phyloP scores from a whole-genome alignment of 2,888 invertebrate species.

The Junonia oenone region DNA sequence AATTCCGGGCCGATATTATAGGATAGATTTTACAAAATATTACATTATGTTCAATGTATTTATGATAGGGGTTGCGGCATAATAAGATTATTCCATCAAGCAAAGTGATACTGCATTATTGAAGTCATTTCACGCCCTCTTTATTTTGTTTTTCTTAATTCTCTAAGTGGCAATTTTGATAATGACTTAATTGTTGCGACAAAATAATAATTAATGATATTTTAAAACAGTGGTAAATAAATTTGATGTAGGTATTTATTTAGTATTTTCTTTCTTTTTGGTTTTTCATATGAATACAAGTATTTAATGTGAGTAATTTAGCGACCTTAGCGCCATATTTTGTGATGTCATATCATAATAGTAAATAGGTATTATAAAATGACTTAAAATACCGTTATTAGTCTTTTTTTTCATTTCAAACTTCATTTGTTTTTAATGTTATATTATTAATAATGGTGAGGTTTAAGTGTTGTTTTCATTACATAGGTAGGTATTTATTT shows the following conservation, averaged over 20 bases:
- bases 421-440: background rate
- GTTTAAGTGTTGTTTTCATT: too few relatives aligned
- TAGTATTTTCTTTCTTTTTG: background rate
- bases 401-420: background rate
- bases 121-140: background rate
- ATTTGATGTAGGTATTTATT: background rate
- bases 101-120: background rate
- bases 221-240: too few relatives aligned
- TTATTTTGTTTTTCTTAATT: background rate
- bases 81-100: background rate
- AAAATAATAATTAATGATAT: background rate
- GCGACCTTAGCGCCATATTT: conserved; percentile 1
- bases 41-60: background rate
- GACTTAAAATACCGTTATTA: background rate
- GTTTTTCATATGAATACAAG: background rate
- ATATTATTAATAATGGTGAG: too few relatives aligned
- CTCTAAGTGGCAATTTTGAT: background rate
- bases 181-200: background rate
- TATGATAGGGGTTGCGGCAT: background rate
- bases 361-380: background rate
- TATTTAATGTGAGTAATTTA: background rate
- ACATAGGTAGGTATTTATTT: too few relatives aligned
- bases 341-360: background rate
- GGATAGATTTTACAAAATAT: background rate
- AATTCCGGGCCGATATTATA: conserved; percentile 10